Evolutionary conservation across 2,888 invertebrate genomes (phyloP).

Genomic region (Nomada hirtipes): DNA sequence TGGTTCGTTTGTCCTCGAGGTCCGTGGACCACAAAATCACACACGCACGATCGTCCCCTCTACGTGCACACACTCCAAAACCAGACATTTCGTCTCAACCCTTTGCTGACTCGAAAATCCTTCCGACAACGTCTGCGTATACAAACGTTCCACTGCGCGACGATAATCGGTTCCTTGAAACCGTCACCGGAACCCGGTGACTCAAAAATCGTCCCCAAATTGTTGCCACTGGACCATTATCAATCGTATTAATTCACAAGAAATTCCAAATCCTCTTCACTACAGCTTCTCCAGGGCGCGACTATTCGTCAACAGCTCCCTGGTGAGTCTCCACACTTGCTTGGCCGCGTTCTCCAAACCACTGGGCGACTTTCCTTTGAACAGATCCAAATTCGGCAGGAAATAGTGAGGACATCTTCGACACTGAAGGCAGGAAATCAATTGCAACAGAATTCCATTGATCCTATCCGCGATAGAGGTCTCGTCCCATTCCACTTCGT

Average conservation of each 20-base stretch:
- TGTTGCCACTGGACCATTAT: no score
- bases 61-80: constrained; percentile 53
- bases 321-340: constrained; percentile 95
- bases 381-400: constrained; percentile 95
- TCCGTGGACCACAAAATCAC: constrained; percentile 65
- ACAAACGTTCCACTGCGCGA: no score
- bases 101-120: neutral
- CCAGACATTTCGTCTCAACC: neutral
- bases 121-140: neutral
- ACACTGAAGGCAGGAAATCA: constrained; percentile 98
- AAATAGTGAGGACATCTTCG: constrained; percentile 98
- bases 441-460: constrained; percentile 96
- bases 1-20: constrained; percentile 59
- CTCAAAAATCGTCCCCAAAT: neutral
- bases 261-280: constrained; percentile 66
- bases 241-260: neutral
- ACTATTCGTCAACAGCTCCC: constrained; percentile 96
- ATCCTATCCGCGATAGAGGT: constrained; percentile 95
- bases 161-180: no score
- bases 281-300: constrained; percentile 96
- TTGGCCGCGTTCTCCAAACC: constrained; percentile 96
- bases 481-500: constrained; percentile 98
- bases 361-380: constrained; percentile 95
- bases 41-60: constrained; percentile 47
- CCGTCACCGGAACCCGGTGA: neutral